Percentiles rank a stretch among this genome's conserved stretches.
Conservation (phyloP, 2,797 vertebrate genomes). For the Corythornis leucogaster region DNA sequence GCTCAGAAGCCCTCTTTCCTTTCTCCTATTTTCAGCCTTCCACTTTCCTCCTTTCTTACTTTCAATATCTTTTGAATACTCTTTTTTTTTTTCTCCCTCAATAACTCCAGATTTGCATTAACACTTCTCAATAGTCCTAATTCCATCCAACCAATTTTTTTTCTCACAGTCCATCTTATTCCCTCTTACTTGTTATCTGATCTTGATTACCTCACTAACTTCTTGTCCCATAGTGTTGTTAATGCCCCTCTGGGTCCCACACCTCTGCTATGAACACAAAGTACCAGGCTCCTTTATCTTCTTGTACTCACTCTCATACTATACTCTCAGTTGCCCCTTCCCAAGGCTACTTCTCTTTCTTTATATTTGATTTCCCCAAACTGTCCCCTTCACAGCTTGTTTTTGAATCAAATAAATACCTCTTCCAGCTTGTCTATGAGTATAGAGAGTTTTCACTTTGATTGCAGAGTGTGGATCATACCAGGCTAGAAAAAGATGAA, state of each 20-base stretch:
- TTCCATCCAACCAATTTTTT: fast-evolving
- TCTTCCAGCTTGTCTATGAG: background rate
- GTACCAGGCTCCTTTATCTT: background rate
- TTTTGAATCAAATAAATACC: background rate
- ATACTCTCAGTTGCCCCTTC: background rate
- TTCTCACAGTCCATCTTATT: background rate
- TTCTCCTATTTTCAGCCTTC: background rate
- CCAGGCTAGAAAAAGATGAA: background rate
- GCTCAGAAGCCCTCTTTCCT: fast-evolving
- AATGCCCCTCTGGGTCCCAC: background rate
- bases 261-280: background rate
- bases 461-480: background rate
- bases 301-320: background rate
- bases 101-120: background rate
- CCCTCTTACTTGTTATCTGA: background rate
- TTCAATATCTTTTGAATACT: background rate
- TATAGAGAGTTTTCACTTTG: background rate
- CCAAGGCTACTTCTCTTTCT: background rate
- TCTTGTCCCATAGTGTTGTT: fast-evolving
- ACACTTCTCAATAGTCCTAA: background rate
- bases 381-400: background rate
- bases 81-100: fast-evolving
- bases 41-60: background rate
- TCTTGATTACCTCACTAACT: background rate
- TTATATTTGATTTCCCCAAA: background rate